Base-by-base conservation (phyloP, 1,140 invertebrate genomes). In the Caenorhabditis brenneri region DNA sequence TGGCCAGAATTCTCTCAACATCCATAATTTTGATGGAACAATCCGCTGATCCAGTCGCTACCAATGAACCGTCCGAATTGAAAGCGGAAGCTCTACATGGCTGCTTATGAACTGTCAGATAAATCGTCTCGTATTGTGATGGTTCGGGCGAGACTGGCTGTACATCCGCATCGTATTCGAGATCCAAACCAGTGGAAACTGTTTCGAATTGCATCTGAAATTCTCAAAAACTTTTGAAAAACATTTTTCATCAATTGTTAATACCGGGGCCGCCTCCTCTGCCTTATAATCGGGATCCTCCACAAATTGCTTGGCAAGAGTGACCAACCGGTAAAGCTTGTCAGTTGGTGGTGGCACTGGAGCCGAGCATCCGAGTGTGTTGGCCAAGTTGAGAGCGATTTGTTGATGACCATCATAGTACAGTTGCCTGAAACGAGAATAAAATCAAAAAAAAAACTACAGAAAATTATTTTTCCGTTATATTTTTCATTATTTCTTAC, bases 21-120 rank as follows among this genome's bases (percentile, higher is more conserved):
- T 99, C 97, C 51, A 99, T 92, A 91, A 99, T 97, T 94, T 95
- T 99, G 80, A 99, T 99, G 85, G 96, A 98, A 5, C 97, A 95
- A 92, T 99, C 97, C 2, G 96, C 95, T 86, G 96, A 98, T 27
- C 97, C 97, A 1, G 97, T 99, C 1, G 97, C 97, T n/a, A 99
- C 95, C 0, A 99, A 92, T 87, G 97, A 95, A 92, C 93, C 97
- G 92, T 97, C 96, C 10, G 93, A 92, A 86, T 96, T 97, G 91
- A 99, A 99, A 33, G 96, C 96, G 19, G 96, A 97, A 1, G 96
- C 95, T 81, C 97, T 92, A 89, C 97, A 99, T 83, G 96, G 94
- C 83, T 95, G 96, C 92, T 99, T 99, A 91, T 99, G 97, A 3
- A 96, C 96, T 6, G 97, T 99, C 0, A 99, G 96, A 91, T 99